Evolutionary conservation across 2,797 vertebrate species (phyloP).

Genomic region (Telmatherina bonti): DNA sequence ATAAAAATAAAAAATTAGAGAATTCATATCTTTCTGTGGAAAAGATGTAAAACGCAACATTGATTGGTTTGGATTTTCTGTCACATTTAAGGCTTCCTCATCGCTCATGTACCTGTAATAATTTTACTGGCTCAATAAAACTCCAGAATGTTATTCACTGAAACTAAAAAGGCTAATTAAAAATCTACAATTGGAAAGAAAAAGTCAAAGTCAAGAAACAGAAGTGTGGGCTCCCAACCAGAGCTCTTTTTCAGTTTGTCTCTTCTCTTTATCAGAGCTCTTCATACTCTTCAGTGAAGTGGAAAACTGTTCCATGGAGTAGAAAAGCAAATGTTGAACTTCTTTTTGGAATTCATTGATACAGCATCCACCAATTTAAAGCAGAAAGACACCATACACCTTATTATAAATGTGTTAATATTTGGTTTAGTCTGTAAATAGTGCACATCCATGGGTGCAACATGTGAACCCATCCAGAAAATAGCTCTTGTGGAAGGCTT

Average conservation of each 20-base stretch:
- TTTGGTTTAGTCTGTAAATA: too few relatives aligned
- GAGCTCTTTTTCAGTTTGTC: background rate
- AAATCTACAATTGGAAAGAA: background rate
- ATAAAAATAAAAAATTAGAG: too few relatives aligned
- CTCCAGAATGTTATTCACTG: background rate
- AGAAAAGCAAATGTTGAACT: background rate
- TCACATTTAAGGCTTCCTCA: background rate
- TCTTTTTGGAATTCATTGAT: background rate
- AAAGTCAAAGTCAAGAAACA: background rate
- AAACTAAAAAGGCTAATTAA: background rate
- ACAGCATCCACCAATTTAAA: background rate
- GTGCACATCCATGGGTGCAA: background rate
- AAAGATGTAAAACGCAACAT: too few relatives aligned
- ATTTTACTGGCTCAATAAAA: too few relatives aligned
- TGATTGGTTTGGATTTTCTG: background rate
- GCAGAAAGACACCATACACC: background rate
- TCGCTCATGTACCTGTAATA: background rate
- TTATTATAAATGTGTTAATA: too few relatives aligned
- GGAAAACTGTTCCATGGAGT: background rate
- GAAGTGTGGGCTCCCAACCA: background rate
- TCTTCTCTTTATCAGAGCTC: background rate
- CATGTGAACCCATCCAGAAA: background rate
- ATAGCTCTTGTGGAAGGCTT: background rate
- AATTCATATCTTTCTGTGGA: too few relatives aligned
- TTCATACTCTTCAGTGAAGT: background rate